Conservation (phyloP, 92 coral and sea anemone genomes). For the Phymanthus crucifer region DNA sequence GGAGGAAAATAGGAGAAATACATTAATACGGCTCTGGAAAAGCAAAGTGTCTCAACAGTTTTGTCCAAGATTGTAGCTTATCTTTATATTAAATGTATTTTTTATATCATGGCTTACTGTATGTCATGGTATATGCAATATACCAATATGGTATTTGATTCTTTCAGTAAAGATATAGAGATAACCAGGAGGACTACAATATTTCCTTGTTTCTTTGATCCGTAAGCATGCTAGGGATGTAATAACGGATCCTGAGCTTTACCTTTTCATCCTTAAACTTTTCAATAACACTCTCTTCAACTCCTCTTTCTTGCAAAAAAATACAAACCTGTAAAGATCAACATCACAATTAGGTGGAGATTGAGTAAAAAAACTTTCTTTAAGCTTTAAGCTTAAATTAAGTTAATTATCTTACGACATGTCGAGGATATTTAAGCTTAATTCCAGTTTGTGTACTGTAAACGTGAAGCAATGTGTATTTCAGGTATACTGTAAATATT, state of each 20-base stretch:
- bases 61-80: too few relatives aligned
- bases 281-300: slow-evolving; percentile 36
- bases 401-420: too few relatives aligned
- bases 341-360: slow-evolving; percentile 14
- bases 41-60: too few relatives aligned
- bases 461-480: too few relatives aligned
- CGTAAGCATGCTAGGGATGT: neutral
- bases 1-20: too few relatives aligned
- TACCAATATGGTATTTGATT: neutral
- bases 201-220: neutral
- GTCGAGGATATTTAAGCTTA: too few relatives aligned
- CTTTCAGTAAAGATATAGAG: neutral
- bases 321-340: slow-evolving; percentile 43
- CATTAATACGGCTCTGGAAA: too few relatives aligned
- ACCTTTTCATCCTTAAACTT: slow-evolving; percentile 58
- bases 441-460: too few relatives aligned
- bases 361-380: too few relatives aligned
- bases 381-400: too few relatives aligned
- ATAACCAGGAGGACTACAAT: neutral
- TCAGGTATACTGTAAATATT: too few relatives aligned
- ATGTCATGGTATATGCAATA: neutral
- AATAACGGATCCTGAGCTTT: neutral
- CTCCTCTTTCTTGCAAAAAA: slow-evolving; percentile 40
- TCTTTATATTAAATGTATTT: too few relatives aligned
- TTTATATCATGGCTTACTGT: neutral